Base-by-base conservation (phyloP, 2,888 invertebrate genomes). In the Lithodes maja region DNA sequence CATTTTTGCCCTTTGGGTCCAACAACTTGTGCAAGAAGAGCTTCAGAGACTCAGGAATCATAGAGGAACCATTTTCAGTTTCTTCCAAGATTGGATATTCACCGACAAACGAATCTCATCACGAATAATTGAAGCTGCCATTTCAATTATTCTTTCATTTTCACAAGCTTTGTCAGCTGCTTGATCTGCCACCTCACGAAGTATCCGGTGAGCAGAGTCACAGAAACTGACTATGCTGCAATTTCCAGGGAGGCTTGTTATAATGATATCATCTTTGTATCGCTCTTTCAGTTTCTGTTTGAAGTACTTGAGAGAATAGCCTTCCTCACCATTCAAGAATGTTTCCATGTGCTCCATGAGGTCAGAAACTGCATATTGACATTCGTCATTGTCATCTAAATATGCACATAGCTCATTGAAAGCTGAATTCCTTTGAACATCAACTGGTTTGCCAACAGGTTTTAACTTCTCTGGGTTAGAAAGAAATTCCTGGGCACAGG, bases 211-310 rank as follows among this genome's bases (percentile, higher is more conserved):
- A 15, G 84, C 52, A 52, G 79, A 79, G 50, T 80, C 79, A 79
- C 79, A 2, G 52, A 85, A 85, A 79, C 85, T 80, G 68, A 80
- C 68, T 5, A 79, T 69, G 79, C 80, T 86, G 3, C 79, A 50
- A n/a, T 86, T 86, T 86, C 69, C 80, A 79, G 52, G 52, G 52
- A 79, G 1, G 85, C 53, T 79, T 86, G 79, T 86, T 49, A 86
- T 79, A 68, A 74, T 75, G n/a, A 86, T 79, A 3, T 52, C 69
- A 69, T 79, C 79, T 68, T 68, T 12, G 52, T 79, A 86, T 68
- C 54, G 50, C 7, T 79, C 69, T n/a, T 86, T 86, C 53, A 86
- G 79, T 49, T 68, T 85, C 52, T 85, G 69, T 74, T 84, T 84
- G 74, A 84, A 84, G 54, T 84, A 84, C 71, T 71, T 71, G 50